Percentiles rank a stretch among this genome's conserved stretches.
Conservation (phyloP, 1,140 invertebrate genomes). For the Hyphantria cunea region DNA sequence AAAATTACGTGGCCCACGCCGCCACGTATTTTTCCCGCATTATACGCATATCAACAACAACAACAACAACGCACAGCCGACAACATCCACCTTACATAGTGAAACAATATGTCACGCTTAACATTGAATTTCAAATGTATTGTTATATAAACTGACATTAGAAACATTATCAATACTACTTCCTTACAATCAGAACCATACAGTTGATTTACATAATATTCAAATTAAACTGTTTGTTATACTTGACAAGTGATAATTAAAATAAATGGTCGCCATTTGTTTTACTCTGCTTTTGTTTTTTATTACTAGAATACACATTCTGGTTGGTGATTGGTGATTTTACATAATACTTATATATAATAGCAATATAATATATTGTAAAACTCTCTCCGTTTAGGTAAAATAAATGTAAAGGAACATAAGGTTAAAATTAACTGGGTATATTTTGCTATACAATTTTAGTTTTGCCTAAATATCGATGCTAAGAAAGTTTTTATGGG, state of each 20-base stretch:
- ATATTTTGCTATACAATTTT: too few relatives aligned
- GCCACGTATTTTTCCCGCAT: background rate
- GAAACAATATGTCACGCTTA: constrained; percentile 2
- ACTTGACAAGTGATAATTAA: constrained; percentile 19
- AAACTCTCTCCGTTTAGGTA: too few relatives aligned
- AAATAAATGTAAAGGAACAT: too few relatives aligned
- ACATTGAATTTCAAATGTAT: constrained; percentile 1
- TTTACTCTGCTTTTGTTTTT: background rate
- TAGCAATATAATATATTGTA: too few relatives aligned
- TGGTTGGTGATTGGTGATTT: too few relatives aligned
- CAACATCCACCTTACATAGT: background rate
- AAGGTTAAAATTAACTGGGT: too few relatives aligned
- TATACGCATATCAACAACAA: background rate
- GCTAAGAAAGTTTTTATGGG: too few relatives aligned
- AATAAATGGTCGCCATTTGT: constrained; percentile 10
- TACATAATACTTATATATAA: too few relatives aligned
- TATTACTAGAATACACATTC: too few relatives aligned
- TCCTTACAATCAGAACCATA: background rate
- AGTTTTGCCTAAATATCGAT: too few relatives aligned
- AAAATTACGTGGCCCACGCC: too few relatives aligned
- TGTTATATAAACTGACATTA: background rate
- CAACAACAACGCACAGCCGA: too few relatives aligned
- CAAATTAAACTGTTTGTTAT: constrained; percentile 12
- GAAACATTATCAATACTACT: background rate
- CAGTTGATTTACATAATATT: constrained; percentile 10